Evolutionary conservation across 2,113 vertebrate species (phyloP), one percentile per base, ranked within the genome.

Genomic region (Callopanchax toddi): DNA sequence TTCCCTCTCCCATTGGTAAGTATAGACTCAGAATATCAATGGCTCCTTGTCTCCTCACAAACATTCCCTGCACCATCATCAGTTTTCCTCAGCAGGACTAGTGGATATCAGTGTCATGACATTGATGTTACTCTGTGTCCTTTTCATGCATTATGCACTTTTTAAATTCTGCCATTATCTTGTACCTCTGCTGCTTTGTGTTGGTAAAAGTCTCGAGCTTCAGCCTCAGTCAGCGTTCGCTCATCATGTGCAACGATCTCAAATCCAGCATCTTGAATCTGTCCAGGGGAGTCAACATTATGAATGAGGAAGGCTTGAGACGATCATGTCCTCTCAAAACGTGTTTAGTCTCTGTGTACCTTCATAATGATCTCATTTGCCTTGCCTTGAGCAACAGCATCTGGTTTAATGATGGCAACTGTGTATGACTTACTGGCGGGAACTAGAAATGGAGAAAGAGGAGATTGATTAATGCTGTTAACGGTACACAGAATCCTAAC

Each of bases 261-360:
- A 82, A 96, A 96, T 3, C 94, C 94, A 25, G 92, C 93, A 51
- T 95, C 93, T 72, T 94, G 93, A 70, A 96, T 92, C 95, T 96
- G 72, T 36, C 60, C 79, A 66, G 43, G 51, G 46, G 59, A 49
- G 50, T 61, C 15, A 48, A 48, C 49, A 46, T 25, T 52, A 74
- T 66, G 18, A 64, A 69, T 63, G 62, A 64, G 75, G 65, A 74
- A 61, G 36, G 50, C 57, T 63, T 48, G 42, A 67, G 57, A 75
- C 43, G 65, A 71, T 71, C n/a, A n/a, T n/a, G n/a, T n/a, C n/a
- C 44, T 54, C 53, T 60, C 29, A 68, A 34, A 77, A 11, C 39
- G 71, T 62, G 57, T 13, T 51, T 55, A 6, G 48, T 78, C 23
- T 68, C 39, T 65, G 43, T 58, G 79, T 88, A 96, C 95, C 94